phyloP scores from a whole-genome alignment of 2,113 vertebrate genomes.

The Columbina picui region DNA sequence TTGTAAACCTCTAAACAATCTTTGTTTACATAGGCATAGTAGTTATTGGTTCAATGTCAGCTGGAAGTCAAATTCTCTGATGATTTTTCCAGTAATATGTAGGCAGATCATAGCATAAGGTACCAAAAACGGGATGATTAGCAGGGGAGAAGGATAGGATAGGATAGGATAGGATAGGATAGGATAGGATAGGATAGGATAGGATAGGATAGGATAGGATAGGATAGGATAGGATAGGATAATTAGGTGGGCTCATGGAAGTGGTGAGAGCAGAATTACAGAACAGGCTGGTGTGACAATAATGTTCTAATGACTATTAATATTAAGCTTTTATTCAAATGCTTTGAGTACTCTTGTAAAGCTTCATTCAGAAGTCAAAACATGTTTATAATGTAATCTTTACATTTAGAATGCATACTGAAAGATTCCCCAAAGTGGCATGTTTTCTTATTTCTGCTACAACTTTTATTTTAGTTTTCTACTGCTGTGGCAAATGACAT shows the following conservation, averaged over 20 bases:
- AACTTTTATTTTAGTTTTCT: background rate
- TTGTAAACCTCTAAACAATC: background rate
- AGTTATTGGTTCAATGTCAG: background rate
- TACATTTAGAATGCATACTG: background rate
- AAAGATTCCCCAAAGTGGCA: background rate
- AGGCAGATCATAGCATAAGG: background rate
- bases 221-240: too few species aligned
- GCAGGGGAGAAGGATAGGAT: background rate
- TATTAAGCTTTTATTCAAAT: background rate
- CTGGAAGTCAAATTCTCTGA: background rate
- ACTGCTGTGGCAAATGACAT: background rate
- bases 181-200: too few species aligned
- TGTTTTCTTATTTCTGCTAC: background rate
- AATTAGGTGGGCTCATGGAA: background rate
- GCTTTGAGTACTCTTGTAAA: background rate
- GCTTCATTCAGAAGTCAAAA: background rate
- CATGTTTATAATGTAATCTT: background rate
- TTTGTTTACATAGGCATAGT: background rate
- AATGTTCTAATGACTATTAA: background rate
- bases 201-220: too few species aligned
- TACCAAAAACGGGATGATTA: background rate
- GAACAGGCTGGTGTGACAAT: background rate
- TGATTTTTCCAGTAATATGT: background rate
- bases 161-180: too few species aligned
- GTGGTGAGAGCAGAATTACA: background rate